Evolutionary conservation across 2,113 vertebrate species (phyloP).

Genomic region (Ursus arctos): DNA sequence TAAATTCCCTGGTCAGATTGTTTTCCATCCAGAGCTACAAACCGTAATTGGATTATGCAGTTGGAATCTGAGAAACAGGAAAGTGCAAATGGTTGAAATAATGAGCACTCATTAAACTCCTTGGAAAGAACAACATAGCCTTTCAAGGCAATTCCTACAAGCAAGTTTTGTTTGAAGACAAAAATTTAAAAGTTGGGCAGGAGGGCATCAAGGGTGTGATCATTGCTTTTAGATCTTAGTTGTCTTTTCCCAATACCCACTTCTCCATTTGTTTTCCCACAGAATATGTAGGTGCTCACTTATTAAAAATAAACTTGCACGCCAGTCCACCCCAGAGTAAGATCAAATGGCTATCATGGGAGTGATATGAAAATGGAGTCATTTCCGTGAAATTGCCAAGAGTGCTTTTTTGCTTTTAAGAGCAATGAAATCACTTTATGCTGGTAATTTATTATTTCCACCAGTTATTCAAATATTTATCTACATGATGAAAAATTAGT

Average conservation of each 20-base stretch:
- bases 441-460: slow-evolving; percentile 84
- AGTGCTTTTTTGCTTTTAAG: slow-evolving; percentile 76
- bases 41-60: slow-evolving; percentile 68
- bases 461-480: slow-evolving; percentile 78
- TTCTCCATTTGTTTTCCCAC: slow-evolving; percentile 57
- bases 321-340: slow-evolving; percentile 55
- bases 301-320: slow-evolving; percentile 65
- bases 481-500: slow-evolving; percentile 64
- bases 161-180: slow-evolving; percentile 62
- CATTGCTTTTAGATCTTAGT: slow-evolving; percentile 22
- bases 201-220: neutral
- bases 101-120: slow-evolving; percentile 80
- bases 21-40: slow-evolving; percentile 75
- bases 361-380: slow-evolving; percentile 74
- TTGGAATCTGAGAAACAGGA: slow-evolving; percentile 79
- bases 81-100: slow-evolving; percentile 64
- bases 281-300: slow-evolving; percentile 47
- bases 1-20: slow-evolving; percentile 67
- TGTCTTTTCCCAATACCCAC: neutral
- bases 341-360: slow-evolving; percentile 53
- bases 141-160: slow-evolving; percentile 63
- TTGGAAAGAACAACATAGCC: slow-evolving; percentile 65
- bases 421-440: slow-evolving; percentile 78
- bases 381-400: slow-evolving; percentile 77
- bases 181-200: slow-evolving; percentile 44